These are phyloP conservation scores for Clamator glandarius DNA, from an alignment of 2,797 vertebrate species.

Conservation along the genomic window DNA sequence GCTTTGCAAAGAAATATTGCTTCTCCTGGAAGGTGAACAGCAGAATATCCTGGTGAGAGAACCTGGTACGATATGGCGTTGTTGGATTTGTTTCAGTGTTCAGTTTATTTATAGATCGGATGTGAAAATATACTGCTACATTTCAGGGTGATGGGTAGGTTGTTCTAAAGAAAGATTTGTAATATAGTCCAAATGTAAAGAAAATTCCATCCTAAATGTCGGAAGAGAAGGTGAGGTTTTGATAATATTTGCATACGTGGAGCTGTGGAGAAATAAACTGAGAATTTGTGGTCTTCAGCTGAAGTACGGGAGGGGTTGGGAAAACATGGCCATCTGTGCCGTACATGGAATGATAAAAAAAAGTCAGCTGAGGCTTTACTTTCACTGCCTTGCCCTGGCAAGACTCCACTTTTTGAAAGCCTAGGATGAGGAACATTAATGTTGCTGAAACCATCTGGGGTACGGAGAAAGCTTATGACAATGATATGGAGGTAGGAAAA, in stretches of 20 bases:
- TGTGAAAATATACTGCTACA: conserved; percentile 7
- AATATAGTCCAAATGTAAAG: background rate
- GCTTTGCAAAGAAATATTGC: conserved; percentile 23
- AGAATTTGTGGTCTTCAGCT: conserved; percentile 11
- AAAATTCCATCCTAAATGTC: background rate
- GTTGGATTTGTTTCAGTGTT: conserved; percentile 14
- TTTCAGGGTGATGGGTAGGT: background rate
- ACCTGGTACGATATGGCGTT: background rate
- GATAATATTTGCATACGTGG: background rate
- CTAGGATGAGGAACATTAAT: background rate
- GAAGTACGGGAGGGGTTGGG: conserved; percentile 1
- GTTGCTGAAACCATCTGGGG: conserved; percentile 39
- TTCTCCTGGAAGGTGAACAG: background rate
- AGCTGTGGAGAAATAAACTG: conserved; percentile 37
- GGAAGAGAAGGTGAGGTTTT: conserved; percentile 30
- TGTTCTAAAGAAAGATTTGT: conserved; percentile 36
- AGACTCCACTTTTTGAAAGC: conserved; percentile 36
- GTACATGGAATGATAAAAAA: conserved; percentile 31
- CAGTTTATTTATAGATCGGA: conserved; percentile 14
- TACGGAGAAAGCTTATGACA: background rate
- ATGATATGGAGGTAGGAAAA: background rate
- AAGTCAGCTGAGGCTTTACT: conserved; percentile 49
- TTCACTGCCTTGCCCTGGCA: conserved; percentile 51
- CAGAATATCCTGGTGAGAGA: conserved; percentile 1
- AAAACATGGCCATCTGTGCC: conserved; percentile 51